A percentile compares a stretch with the other conserved stretches of the same genome.
Evolutionary conservation across 2,797 vertebrate genomes (phyloP).

Genomic region (Mallotus villosus): DNA sequence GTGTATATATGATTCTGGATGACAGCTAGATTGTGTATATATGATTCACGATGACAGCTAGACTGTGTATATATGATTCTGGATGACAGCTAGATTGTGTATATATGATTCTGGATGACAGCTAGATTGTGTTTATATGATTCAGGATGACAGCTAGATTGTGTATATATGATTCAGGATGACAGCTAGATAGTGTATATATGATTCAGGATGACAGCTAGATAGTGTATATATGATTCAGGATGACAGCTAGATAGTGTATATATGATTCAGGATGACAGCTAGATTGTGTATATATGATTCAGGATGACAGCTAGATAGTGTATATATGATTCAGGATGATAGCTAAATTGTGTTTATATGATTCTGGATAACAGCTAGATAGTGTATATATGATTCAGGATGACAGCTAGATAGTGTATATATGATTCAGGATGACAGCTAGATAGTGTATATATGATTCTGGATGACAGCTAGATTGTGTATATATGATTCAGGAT

Average conservation of each 20-base stretch:
- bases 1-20: no score
- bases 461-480: not conserved
- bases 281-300: no score
- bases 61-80: no score
- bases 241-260: not conserved
- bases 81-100: not conserved
- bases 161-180: constrained; percentile 70
- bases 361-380: no score
- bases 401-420: not conserved
- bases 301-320: not conserved
- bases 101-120: not conserved
- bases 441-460: not conserved
- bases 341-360: no score
- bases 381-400: not conserved
- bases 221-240: no score
- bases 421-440: not conserved
- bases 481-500: no score
- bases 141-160: constrained; percentile 62
- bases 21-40: not conserved
- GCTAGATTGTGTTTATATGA: no score
- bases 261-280: not conserved
- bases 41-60: not conserved
- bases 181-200: no score
- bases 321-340: not conserved
- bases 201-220: not conserved